Conservation (phyloP, 2,888 invertebrate species). For the Leucania comma region DNA sequence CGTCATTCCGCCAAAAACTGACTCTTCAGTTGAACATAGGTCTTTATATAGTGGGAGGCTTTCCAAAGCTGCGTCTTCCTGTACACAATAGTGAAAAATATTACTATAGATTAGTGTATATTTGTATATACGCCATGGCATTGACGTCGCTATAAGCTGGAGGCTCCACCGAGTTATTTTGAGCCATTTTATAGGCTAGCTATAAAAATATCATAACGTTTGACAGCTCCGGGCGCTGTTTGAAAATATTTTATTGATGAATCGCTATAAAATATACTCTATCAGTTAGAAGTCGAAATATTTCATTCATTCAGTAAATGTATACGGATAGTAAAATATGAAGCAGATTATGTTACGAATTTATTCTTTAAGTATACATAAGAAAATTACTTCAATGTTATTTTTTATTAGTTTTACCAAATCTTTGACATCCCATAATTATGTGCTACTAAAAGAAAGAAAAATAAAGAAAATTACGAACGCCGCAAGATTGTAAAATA, state of each 20-base stretch:
- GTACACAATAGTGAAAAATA: constrained; percentile 13
- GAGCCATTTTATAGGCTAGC: constrained; percentile 58
- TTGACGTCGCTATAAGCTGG: constrained; percentile 50
- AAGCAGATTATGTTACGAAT: not conserved
- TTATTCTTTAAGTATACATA: not conserved
- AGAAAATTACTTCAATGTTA: not conserved
- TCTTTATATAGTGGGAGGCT: too few species aligned
- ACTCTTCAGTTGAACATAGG: too few species aligned
- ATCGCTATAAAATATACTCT: constrained; percentile 60
- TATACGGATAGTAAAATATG: not conserved
- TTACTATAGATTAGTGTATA: constrained; percentile 3
- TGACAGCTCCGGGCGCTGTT: constrained; percentile 63
- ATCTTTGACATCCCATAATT: too few species aligned
- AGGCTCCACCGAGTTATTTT: constrained; percentile 52
- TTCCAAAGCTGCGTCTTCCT: too few species aligned
- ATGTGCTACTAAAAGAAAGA: too few species aligned
- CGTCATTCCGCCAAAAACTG: too few species aligned
- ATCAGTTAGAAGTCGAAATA: constrained; percentile 59
- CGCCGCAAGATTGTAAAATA: too few species aligned
- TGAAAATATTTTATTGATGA: constrained; percentile 67
- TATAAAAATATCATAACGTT: constrained; percentile 70
- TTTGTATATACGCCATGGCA: constrained; percentile 1
- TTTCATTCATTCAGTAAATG: constrained; percentile 49
- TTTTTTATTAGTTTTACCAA: not conserved
- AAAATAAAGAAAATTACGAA: too few species aligned